Conservation (phyloP, 2,113 vertebrate species). For the Micronycteris hirsuta region DNA sequence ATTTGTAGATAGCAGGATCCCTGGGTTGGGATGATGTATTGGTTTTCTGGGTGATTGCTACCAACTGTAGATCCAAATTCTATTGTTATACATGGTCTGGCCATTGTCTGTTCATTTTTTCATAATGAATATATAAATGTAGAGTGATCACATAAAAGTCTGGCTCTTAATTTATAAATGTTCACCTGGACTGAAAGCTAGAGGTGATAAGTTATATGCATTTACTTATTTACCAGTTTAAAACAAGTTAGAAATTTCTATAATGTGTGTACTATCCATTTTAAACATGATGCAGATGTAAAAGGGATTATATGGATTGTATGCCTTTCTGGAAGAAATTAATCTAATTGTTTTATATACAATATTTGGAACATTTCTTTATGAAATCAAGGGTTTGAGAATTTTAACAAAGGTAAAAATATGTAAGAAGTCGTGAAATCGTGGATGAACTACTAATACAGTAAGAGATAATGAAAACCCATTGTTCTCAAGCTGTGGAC, state of each 20-base stretch:
- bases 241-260: not conserved
- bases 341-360: not conserved
- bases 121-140: not conserved
- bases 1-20: not conserved
- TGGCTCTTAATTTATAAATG: not conserved
- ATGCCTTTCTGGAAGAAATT: not conserved
- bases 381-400: not conserved
- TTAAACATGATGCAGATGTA: rapidly evolving
- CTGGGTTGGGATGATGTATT: not conserved
- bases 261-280: too few species aligned
- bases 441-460: not conserved
- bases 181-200: not conserved
- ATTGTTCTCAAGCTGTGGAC: not conserved
- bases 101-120: not conserved
- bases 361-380: not conserved
- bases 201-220: not conserved
- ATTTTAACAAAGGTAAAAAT: not conserved
- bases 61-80: not conserved
- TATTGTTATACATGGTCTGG: not conserved
- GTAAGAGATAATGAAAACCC: too few species aligned
- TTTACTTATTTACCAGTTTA: not conserved
- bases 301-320: not conserved
- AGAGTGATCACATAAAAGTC: not conserved
- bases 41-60: not conserved
- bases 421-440: not conserved